Conservation (phyloP, 2,888 invertebrate species). For the Lissonota sp. region DNA sequence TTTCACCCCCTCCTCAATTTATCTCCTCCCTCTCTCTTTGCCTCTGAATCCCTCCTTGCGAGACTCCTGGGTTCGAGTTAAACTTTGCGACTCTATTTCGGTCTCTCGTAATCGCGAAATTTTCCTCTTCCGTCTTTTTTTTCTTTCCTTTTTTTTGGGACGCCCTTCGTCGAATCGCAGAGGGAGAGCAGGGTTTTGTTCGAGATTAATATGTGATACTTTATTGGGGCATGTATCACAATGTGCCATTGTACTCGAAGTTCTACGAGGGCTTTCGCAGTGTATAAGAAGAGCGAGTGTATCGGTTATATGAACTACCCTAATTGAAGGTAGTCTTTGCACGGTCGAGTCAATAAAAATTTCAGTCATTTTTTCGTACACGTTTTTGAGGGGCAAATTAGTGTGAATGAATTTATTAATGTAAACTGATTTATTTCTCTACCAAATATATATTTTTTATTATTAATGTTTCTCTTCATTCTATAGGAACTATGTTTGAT, state of each 20-base stretch:
- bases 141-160: background rate
- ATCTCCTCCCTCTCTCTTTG: slow-evolving; percentile 50
- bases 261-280: background rate
- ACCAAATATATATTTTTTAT: no score
- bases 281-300: background rate
- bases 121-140: background rate
- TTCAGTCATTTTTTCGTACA: no score
- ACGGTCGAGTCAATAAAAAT: no score
- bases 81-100: slow-evolving; percentile 24
- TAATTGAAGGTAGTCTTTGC: no score
- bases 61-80: slow-evolving; percentile 52
- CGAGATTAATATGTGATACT: slow-evolving; percentile 40
- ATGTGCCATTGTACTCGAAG: slow-evolving; percentile 22
- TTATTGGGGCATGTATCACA: slow-evolving; percentile 26
- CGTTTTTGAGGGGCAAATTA: no score
- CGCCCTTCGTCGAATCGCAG: slow-evolving; percentile 2
- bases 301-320: background rate
- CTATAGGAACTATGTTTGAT: no score
- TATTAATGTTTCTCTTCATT: no score
- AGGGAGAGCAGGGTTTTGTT: background rate
- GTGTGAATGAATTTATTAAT: no score
- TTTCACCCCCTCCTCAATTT: slow-evolving; percentile 60
- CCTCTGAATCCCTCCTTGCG: slow-evolving; percentile 28
- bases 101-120: slow-evolving; percentile 26
- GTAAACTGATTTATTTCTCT: no score